A percentile compares a stretch with the other conserved stretches of the same genome.
These are phyloP conservation scores for Hyperoplus immaculatus DNA, from an alignment of 2,797 vertebrate species.

Conservation along the genomic window DNA sequence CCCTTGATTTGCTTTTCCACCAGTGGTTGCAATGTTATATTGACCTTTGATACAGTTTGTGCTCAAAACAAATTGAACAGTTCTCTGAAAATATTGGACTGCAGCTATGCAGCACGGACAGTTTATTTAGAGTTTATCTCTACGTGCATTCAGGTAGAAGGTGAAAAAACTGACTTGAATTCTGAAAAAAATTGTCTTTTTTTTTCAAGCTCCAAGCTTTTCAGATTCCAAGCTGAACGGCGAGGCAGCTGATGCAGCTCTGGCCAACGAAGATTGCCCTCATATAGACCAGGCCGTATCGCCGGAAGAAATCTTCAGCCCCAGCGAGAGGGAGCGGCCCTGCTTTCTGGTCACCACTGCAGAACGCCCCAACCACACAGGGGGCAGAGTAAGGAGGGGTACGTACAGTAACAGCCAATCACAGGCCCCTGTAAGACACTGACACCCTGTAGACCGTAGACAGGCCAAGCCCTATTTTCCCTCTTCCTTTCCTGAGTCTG, in stretches of 20 bases:
- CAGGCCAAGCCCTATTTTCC: constrained; percentile 52
- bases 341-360: constrained; percentile 99
- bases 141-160: not conserved
- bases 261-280: constrained; percentile 99
- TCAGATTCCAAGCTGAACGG: constrained; percentile 99
- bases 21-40: constrained; percentile 23
- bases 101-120: constrained; percentile 4
- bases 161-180: not conserved
- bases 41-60: constrained; percentile 32
- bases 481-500: constrained; percentile 59
- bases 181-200: constrained; percentile 23
- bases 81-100: constrained; percentile 27
- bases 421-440: constrained; percentile 81
- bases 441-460: constrained; percentile 74
- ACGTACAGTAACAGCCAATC: constrained; percentile 92
- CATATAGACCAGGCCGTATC: constrained; percentile 99
- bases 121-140: constrained; percentile 23
- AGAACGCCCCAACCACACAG: constrained; percentile 96
- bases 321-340: constrained; percentile 97
- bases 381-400: constrained; percentile 99
- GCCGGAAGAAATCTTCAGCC: constrained; percentile 98
- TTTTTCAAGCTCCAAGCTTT: constrained; percentile 24
- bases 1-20: constrained; percentile 29
- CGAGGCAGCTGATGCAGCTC: constrained; percentile 97
- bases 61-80: constrained; percentile 34